Percentiles rank a stretch among this genome's conserved stretches.
These are phyloP conservation scores for Phenacoccus solenopsis DNA, from an alignment of 1,140 invertebrate species.

Conservation along the genomic window DNA sequence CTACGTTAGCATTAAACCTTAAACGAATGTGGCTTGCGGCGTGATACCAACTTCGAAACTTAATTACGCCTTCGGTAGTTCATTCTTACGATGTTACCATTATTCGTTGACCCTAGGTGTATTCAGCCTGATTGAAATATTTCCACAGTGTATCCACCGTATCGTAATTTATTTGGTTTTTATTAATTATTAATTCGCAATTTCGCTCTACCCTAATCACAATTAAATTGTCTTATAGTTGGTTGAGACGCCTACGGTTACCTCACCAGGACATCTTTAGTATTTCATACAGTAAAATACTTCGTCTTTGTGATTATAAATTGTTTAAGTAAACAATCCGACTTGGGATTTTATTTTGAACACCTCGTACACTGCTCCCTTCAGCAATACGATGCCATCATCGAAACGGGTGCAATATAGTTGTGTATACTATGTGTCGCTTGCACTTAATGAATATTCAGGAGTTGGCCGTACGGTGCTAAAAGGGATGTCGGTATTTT, in stretches of 20 bases:
- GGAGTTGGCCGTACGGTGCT: constrained; percentile 3
- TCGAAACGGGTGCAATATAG: not conserved
- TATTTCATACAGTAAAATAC: not conserved
- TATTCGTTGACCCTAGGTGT: too few species aligned
- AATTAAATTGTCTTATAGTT: too few species aligned
- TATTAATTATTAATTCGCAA: not conserved
- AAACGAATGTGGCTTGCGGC: too few species aligned
- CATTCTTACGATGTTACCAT: too few species aligned
- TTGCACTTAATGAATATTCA: constrained; percentile 17
- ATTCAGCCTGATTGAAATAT: not conserved
- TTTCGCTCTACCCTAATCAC: not conserved
- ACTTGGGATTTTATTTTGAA: not conserved
- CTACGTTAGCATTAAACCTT: too few species aligned
- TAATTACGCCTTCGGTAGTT: not conserved
- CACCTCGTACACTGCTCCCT: not conserved
- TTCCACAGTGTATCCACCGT: not conserved
- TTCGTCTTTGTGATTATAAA: too few species aligned
- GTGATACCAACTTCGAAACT: not conserved
- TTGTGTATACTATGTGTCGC: constrained; percentile 1
- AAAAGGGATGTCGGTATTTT: constrained; percentile 12
- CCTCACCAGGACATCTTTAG: not conserved
- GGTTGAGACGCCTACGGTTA: not conserved
- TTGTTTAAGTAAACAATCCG: not conserved
- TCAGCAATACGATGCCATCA: not conserved
- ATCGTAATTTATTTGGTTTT: not conserved